Evolutionary conservation across 2,797 vertebrate genomes (phyloP), one percentile per base, ranked within the genome.

Genomic region (Myotis daubentonii): DNA sequence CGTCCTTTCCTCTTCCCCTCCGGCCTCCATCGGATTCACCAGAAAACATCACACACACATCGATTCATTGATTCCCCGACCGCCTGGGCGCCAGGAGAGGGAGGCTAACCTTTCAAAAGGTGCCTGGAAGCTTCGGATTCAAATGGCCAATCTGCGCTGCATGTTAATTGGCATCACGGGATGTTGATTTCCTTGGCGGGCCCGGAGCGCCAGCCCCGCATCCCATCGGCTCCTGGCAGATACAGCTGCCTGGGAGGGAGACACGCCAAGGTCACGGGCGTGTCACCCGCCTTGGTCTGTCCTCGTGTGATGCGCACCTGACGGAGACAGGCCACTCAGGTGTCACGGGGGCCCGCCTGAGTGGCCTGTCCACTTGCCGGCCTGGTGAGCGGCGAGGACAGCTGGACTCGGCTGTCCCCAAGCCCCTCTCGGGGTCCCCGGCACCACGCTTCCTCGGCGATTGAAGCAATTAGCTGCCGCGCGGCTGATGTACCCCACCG

Each of bases 391-490:
- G 78, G 93, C 97, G 98, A 98, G 98, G 99, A 99, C 99, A 99
- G 99, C 99, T 99, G 99, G 99, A 99, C 99, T 99, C 98, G 98
- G 98, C 99, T 99, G 99, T 99, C 99, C 99, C 98, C 99, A 98
- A 98, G 98, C 98, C 98, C 98, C 57, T 97, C 99, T 99, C 99
- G 98, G 99, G 98, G 98, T 98, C 99, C 95, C 98, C 98, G 98
- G 99, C 98, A 98, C 98, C 99, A 99, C 97, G 95, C 97, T 99
- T 98, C 98, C 98, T 98, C 96, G 99, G 98, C 99, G 98, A 99
- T 99, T 99, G 99, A 99, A 99, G 99, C 99, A 99, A 99, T 99
- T 99, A 99, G 99, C 99, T 99, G 99, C 99, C 98, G 98, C 98
- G 99, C 98, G 99, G 98, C 99, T 99, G 99, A 98, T 98, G 98